Evolutionary conservation across 2,888 invertebrate species (phyloP).

Genomic region (Drosophila neutralis): DNA sequence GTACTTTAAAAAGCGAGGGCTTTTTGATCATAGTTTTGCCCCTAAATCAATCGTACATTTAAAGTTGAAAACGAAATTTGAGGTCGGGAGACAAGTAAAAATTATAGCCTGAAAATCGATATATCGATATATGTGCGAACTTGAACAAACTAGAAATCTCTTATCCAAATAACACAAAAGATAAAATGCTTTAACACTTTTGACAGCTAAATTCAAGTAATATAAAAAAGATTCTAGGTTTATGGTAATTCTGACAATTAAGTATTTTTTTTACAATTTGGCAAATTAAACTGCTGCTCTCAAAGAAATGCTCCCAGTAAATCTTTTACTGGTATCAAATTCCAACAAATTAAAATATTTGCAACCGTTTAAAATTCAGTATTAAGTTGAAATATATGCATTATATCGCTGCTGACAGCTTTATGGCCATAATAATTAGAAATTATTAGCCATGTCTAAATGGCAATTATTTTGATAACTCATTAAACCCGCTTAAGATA

Average conservation of each 20-base stretch:
- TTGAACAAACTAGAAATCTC: background rate
- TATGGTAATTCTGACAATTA: background rate
- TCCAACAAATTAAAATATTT: background rate
- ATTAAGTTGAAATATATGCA: background rate
- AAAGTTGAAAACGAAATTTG: too few species aligned
- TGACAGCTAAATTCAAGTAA: background rate
- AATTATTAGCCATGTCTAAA: slow-evolving; percentile 12
- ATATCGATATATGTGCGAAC: too few species aligned
- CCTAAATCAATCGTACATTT: too few species aligned
- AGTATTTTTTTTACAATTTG: background rate
- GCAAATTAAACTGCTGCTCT: background rate
- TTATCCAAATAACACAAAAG: background rate
- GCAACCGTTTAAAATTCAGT: slow-evolving; percentile 10
- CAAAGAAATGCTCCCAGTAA: background rate
- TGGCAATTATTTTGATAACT: slow-evolving; percentile 2
- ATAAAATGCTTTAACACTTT: background rate
- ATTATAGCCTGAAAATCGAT: too few species aligned
- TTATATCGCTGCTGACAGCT: slow-evolving; percentile 28
- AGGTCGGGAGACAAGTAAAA: too few species aligned
- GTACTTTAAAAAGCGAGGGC: too few species aligned
- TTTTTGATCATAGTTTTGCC: too few species aligned
- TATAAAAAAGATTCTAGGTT: background rate
- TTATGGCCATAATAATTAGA: slow-evolving; percentile 24
- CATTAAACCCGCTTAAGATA: slow-evolving; percentile 29
- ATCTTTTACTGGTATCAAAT: background rate